phyloP scores from a whole-genome alignment of 1,140 invertebrate species.

The Zophobas morio region DNA sequence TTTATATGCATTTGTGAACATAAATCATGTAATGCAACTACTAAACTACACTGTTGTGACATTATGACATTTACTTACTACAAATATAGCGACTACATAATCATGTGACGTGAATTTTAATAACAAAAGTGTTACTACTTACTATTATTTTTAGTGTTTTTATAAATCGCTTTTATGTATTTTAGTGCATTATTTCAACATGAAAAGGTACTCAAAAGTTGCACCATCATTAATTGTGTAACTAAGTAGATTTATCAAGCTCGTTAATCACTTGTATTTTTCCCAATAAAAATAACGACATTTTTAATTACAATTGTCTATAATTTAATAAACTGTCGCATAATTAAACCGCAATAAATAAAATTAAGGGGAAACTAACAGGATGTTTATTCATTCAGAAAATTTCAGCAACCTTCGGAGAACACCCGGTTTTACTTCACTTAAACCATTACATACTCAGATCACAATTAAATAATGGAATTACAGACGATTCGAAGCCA shows the following conservation, averaged over 20 bases:
- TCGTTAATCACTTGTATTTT: conserved; percentile 23
- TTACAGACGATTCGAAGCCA: no score
- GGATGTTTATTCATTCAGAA: no score
- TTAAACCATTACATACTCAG: no score
- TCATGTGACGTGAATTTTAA: background rate
- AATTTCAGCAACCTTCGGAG: no score
- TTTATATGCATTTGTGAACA: conserved; percentile 31
- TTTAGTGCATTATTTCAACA: background rate
- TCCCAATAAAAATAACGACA: conserved; percentile 3
- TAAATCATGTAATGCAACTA: conserved; percentile 33
- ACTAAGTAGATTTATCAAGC: conserved; percentile 13
- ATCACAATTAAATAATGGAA: no score
- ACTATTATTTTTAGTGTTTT: no score
- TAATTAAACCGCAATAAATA: no score
- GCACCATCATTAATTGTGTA: conserved; percentile 23
- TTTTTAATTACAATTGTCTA: conserved; percentile 1
- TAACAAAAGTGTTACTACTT: no score
- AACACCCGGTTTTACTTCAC: no score
- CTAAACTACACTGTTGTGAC: conserved; percentile 20
- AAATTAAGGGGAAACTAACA: no score
- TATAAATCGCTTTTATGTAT: no score
- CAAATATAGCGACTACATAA: background rate
- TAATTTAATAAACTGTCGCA: background rate
- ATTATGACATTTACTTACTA: conserved; percentile 19
- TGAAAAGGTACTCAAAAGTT: conserved; percentile 17